A percentile compares a stretch with the other conserved stretches of the same genome.
Conservation (phyloP, 2,888 invertebrate species). For the Diaperis boleti region DNA sequence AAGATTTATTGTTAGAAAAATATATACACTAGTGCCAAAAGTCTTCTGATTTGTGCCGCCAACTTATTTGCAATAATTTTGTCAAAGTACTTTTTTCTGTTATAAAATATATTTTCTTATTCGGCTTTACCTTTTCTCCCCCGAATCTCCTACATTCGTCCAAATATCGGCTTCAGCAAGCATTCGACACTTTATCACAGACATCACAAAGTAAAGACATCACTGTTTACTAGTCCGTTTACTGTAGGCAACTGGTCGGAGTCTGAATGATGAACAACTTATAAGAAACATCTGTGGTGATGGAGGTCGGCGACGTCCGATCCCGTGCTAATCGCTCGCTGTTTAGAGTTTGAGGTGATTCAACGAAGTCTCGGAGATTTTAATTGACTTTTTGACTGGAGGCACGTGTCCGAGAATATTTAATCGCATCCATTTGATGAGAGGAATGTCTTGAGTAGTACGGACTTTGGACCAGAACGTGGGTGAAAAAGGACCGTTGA, state of each 20-base stretch:
- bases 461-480: constrained; percentile 7
- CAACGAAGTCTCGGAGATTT: neutral
- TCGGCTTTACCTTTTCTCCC: constrained; percentile 21
- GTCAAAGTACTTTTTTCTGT: too few relatives aligned
- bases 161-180: constrained; percentile 3
- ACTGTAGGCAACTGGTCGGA: constrained; percentile 25
- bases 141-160: constrained; percentile 34
- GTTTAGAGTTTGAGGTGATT: neutral
- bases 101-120: too few relatives aligned
- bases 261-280: constrained; percentile 7
- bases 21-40: too few relatives aligned
- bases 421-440: neutral
- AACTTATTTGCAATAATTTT: too few relatives aligned
- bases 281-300: constrained; percentile 15
- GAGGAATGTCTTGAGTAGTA: constrained; percentile 2
- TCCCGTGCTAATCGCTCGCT: constrained; percentile 2
- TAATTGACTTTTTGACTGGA: constrained; percentile 8
- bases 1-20: too few relatives aligned
- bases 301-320: constrained; percentile 11
- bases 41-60: too few relatives aligned
- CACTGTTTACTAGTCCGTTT: constrained; percentile 24
- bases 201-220: constrained; percentile 29
- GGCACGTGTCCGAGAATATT: constrained; percentile 9
- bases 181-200: constrained; percentile 32
- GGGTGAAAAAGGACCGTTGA: constrained; percentile 5